Evolutionary conservation across 2,888 invertebrate species (phyloP).

Genomic region (Lomographa bimaculata): DNA sequence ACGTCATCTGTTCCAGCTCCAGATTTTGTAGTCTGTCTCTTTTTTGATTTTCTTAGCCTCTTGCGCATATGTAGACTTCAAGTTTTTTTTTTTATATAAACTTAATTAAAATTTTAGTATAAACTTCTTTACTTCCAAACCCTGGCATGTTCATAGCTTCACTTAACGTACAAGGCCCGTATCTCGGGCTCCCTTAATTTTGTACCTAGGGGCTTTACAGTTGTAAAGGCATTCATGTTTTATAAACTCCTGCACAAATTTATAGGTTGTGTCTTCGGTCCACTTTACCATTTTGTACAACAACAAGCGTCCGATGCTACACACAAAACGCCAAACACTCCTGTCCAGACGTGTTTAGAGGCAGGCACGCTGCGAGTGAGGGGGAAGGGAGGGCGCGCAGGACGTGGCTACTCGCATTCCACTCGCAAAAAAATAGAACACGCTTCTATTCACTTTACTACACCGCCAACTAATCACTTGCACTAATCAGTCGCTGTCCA

Average conservation of each 20-base stretch:
- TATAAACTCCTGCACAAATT: constrained; percentile 26
- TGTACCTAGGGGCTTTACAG: constrained; percentile 19
- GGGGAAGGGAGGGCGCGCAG: constrained; percentile 15
- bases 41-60: constrained; percentile 20
- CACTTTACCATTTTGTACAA: constrained; percentile 20
- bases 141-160: constrained; percentile 25
- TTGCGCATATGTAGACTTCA: constrained; percentile 23
- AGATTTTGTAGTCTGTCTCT: constrained; percentile 13
- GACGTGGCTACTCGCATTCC: constrained; percentile 16
- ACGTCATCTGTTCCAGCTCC: constrained; percentile 13
- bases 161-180: constrained; percentile 19
- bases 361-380: constrained; percentile 11
- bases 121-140: constrained; percentile 22
- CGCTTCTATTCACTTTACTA: constrained; percentile 18
- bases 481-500: constrained; percentile 2
- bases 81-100: constrained; percentile 25
- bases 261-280: constrained; percentile 22
- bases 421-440: constrained; percentile 17
- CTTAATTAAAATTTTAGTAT: constrained; percentile 27
- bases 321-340: constrained; percentile 14
- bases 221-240: constrained; percentile 25
- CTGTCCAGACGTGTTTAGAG: constrained; percentile 12
- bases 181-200: constrained; percentile 22
- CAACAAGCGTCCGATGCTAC: constrained; percentile 17
- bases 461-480: constrained; percentile 8